Percentiles rank a stretch among this genome's conserved stretches.
phyloP scores from a whole-genome alignment of 2,797 vertebrate species.

The Tragelaphus eurycerus region DNA sequence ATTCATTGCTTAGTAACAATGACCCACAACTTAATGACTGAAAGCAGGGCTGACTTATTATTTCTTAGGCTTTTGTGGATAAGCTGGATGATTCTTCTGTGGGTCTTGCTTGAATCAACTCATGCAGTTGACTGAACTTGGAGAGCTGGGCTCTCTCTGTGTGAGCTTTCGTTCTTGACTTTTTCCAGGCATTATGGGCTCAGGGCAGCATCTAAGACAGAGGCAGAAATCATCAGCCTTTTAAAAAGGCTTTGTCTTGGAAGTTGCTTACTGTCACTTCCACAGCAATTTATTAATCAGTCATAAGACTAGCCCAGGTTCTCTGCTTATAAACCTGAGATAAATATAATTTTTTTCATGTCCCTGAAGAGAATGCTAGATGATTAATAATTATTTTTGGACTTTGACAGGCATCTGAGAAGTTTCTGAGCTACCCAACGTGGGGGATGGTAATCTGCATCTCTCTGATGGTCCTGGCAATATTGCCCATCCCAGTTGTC shows the following conservation, averaged over 20 bases:
- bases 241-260: background rate
- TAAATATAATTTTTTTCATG: background rate
- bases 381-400: slow-evolving; percentile 16
- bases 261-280: background rate
- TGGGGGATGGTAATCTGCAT: slow-evolving; percentile 93
- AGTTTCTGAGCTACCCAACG: slow-evolving; percentile 86
- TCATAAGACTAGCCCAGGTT: background rate
- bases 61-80: background rate
- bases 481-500: slow-evolving; percentile 93
- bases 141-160: background rate
- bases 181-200: background rate
- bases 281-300: background rate
- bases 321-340: background rate
- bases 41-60: background rate
- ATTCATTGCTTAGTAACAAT: background rate
- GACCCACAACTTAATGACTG: background rate
- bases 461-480: slow-evolving; percentile 90
- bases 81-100: background rate
- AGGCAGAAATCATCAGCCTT: background rate
- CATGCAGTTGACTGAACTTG: background rate
- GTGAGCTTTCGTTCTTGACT: background rate
- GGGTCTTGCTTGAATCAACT: background rate
- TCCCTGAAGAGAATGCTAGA: background rate
- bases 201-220: background rate
- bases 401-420: slow-evolving; percentile 86